Base-by-base conservation (phyloP, 2,888 invertebrate genomes). In the Troides aeacus region DNA sequence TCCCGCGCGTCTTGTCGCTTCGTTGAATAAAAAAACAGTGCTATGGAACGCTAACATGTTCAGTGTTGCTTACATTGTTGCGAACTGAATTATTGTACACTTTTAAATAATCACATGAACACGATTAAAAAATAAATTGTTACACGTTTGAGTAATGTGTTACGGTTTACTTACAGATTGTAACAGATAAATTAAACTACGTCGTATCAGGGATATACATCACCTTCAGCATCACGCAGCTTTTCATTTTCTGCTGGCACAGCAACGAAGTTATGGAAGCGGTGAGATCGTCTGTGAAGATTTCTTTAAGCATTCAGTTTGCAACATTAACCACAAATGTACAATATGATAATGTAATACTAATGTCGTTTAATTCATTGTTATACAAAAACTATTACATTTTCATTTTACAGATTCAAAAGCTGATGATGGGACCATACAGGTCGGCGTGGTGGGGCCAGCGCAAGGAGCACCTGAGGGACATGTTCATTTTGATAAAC, bases 211-310 rank as follows among this genome's bases (percentile, higher is more conserved):
- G 86, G 0, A 89, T 90, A 71, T 92, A 87, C 71, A 79, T 91
- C 0, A 80, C 89, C 2, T 90, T 91, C 72, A 89, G 89, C 4
- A 79, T 91, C 0, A 84, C 89, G 0, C 91, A 91, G 72, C 75
- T 91, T 0, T 90, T 91, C 53, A 85, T 91, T 7, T 91, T 85
- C 60, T 91, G 91, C 68, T 91, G 91, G 91, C 90, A 91, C 66
- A 89, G 91, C 72, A 90, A 90, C 66, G 88, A 89, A 5, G 90
- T 91, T 0, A 74, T 84, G 10, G 84, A 80, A 68, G 82, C 83
- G 57, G 91, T 90, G 72, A 80, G 87, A 84, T 53, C n/a, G 39
- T 30, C 30, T 30, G 30, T 30, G 30, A 39, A 10, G 1, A 39
- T 10, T 10, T 30, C 30, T 30, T 30, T 30, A 5, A 30, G 3